Conservation (phyloP, 2,888 invertebrate genomes). For the Drosophila mercatorum region DNA sequence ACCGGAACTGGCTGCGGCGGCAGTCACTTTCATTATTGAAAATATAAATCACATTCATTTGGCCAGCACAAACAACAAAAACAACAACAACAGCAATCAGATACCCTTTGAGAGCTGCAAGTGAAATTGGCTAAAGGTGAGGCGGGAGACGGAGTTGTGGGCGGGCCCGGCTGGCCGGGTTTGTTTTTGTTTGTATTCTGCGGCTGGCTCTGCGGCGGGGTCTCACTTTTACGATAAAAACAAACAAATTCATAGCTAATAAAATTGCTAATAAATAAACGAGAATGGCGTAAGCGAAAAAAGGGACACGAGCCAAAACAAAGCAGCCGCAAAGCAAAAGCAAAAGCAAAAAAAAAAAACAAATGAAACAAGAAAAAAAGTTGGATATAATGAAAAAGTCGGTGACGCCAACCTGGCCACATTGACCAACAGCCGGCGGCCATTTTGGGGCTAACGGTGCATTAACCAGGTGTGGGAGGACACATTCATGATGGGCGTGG, state of each 20-base stretch:
- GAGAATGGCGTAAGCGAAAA: conserved; percentile 81
- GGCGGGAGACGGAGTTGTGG: conserved; percentile 3
- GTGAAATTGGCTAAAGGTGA: conserved; percentile 24
- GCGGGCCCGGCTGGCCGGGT: conserved; percentile 13
- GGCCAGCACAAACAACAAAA: conserved; percentile 36
- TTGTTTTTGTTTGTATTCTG: conserved; percentile 54
- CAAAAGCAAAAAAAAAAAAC: conserved; percentile 24
- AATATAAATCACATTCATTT: conserved; percentile 79
- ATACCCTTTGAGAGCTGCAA: conserved; percentile 64
- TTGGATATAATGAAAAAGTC: conserved; percentile 60
- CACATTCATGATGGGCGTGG: conserved; percentile 40
- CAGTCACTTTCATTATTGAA: conserved; percentile 80
- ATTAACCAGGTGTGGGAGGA: conserved; percentile 69
- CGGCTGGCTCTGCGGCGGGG: conserved; percentile 24
- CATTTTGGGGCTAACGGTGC: conserved; percentile 71
- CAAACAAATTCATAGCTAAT: conserved; percentile 81
- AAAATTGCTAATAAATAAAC: conserved; percentile 81
- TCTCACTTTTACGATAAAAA: conserved; percentile 71
- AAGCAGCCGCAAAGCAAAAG: conserved; percentile 67
- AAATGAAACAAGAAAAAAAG: conserved; percentile 13
- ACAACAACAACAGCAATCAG: conserved; percentile 21
- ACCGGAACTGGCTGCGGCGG: conserved; percentile 48
- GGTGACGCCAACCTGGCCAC: conserved; percentile 77
- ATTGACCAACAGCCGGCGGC: conserved; percentile 75
- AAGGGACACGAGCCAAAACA: conserved; percentile 76